Percentiles rank a stretch among this genome's conserved stretches.
Evolutionary conservation across 1,140 invertebrate species (phyloP).

Genomic region (Musca domestica): DNA sequence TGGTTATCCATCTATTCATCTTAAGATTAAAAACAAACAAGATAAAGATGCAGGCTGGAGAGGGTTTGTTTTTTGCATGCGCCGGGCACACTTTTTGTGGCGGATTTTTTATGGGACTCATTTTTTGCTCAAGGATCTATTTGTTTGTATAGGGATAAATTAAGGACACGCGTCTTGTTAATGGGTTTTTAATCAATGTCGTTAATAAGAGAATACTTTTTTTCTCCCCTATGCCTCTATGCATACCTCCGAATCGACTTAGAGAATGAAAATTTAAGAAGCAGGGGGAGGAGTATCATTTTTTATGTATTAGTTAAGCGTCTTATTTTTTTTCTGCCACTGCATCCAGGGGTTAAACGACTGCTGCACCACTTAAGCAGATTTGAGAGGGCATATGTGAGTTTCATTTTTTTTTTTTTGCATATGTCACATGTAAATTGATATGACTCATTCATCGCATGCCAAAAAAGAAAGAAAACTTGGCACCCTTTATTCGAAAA

Average conservation of each 20-base stretch:
- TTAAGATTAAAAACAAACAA: slow-evolving; percentile 4
- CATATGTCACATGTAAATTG: slow-evolving; percentile 20
- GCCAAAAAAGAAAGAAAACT: not conserved
- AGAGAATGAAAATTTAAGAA: too few species aligned
- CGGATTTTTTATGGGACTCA: slow-evolving; percentile 4
- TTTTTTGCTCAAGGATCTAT: slow-evolving; percentile 17
- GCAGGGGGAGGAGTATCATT: too few species aligned
- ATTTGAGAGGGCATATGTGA: not conserved
- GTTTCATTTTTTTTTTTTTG: too few species aligned
- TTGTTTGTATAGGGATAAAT: not conserved
- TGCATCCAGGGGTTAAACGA: not conserved
- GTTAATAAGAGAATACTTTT: not conserved
- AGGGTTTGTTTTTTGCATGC: slow-evolving; percentile 1
- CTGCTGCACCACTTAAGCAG: not conserved
- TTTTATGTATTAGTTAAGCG: too few species aligned
- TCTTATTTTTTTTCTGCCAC: too few species aligned
- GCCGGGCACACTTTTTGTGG: slow-evolving; percentile 6
- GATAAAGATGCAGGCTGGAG: slow-evolving; percentile 4
- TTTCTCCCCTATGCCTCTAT: not conserved
- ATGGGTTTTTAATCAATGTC: not conserved
- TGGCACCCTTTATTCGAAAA: not conserved
- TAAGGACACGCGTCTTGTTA: slow-evolving; percentile 13
- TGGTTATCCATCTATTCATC: not conserved
- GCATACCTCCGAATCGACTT: too few species aligned
- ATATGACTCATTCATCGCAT: not conserved